Evolutionary conservation across 1,140 invertebrate species (phyloP).

Genomic region (Rhizoglyphus robini): DNA sequence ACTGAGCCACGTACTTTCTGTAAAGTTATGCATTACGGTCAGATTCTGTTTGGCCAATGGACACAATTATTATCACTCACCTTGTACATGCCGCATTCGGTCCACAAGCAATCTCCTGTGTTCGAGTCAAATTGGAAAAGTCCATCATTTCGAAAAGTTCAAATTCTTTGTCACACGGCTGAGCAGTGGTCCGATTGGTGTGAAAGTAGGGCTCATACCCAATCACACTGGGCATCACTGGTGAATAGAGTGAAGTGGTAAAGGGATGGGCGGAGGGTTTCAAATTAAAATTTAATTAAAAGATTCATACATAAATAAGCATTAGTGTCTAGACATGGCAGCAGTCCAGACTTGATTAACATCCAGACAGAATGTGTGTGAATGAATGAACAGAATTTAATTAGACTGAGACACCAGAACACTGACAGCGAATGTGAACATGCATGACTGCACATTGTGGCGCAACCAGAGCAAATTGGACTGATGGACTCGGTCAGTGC

Average conservation of each 20-base stretch:
- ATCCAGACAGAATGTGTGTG: too few species aligned
- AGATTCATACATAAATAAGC: too few species aligned
- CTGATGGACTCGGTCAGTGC: too few species aligned
- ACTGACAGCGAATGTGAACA: too few species aligned
- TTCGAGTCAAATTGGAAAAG: not conserved
- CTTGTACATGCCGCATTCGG: not conserved
- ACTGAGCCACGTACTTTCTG: conserved; percentile 81
- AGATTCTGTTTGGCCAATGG: conserved; percentile 32
- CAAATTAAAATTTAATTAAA: too few species aligned
- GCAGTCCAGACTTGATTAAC: not conserved
- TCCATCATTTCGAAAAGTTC: conserved; percentile 66
- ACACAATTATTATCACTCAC: not conserved
- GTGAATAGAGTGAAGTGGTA: too few species aligned
- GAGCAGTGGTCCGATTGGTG: conserved; percentile 26
- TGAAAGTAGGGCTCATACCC: too few species aligned
- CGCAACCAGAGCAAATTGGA: too few species aligned
- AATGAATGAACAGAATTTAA: not conserved
- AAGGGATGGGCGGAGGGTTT: too few species aligned
- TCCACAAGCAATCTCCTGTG: not conserved
- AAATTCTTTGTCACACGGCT: conserved; percentile 68
- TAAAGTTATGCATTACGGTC: conserved; percentile 23
- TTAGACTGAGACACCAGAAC: too few species aligned
- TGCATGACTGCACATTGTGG: too few species aligned
- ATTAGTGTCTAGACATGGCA: not conserved
- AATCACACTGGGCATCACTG: too few species aligned